These are phyloP conservation scores for Phaonia tiefii DNA, from an alignment of 2,888 invertebrate genomes.

Conservation along the genomic window DNA sequence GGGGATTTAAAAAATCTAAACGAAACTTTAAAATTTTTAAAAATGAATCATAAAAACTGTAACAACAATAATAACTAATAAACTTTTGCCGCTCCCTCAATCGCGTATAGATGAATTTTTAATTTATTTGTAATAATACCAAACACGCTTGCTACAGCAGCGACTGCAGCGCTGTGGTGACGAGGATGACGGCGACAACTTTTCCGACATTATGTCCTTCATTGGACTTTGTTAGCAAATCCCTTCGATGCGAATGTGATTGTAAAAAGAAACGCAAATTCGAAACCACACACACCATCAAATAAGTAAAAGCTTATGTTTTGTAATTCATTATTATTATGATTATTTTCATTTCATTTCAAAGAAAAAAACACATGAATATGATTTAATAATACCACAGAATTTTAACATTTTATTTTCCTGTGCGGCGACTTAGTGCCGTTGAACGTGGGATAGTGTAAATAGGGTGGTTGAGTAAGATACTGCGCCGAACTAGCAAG, in stretches of 20 bases:
- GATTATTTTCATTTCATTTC: constrained; percentile 22
- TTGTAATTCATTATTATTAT: constrained; percentile 56
- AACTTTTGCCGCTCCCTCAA: constrained; percentile 34
- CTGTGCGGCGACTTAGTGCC: background rate
- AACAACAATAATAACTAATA: too few species aligned
- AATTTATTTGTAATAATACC: constrained; percentile 63
- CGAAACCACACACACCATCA: background rate
- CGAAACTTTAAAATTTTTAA: constrained; percentile 54
- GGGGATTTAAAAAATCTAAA: constrained; percentile 5
- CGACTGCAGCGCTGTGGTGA: background rate
- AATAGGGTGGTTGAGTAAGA: background rate
- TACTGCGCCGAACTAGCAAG: too few species aligned
- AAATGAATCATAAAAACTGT: constrained; percentile 59
- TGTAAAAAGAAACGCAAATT: constrained; percentile 30
- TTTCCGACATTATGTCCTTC: constrained; percentile 17
- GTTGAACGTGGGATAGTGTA: background rate
- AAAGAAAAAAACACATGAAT: constrained; percentile 33
- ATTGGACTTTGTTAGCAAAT: constrained; percentile 39
- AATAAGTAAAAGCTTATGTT: constrained; percentile 49
- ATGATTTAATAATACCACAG: constrained; percentile 36
- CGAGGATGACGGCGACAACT: constrained; percentile 11
- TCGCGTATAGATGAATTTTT: constrained; percentile 58
- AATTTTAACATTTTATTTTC: constrained; percentile 15
- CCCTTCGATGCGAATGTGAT: constrained; percentile 47
- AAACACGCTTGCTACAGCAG: constrained; percentile 52